These are phyloP conservation scores for Amblyjoppa proteus DNA, from an alignment of 2,888 invertebrate genomes.

Conservation along the genomic window DNA sequence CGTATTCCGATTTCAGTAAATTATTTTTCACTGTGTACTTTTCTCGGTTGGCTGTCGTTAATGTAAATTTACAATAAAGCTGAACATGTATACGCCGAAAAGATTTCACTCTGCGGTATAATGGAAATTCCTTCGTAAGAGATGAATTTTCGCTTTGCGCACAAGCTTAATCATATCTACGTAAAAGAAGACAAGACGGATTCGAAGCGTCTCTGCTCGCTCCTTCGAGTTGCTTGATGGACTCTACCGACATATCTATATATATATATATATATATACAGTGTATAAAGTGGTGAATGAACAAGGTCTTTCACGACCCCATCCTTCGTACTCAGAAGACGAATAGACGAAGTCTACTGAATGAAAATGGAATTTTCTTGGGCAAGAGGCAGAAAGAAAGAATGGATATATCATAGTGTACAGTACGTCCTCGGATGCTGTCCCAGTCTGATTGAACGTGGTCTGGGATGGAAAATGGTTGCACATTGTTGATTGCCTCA, in stretches of 20 bases:
- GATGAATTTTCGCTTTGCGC: background rate
- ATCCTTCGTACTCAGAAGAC: background rate
- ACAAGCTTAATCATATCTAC: background rate
- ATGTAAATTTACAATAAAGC: background rate
- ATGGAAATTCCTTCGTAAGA: background rate
- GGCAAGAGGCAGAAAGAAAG: background rate
- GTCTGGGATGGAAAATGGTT: background rate
- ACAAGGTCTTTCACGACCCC: background rate
- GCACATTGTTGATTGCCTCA: conserved; percentile 32
- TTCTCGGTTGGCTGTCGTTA: too few relatives aligned
- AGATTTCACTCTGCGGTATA: background rate
- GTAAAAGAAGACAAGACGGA: background rate
- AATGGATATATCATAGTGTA: background rate
- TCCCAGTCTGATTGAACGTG: background rate
- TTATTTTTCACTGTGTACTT: too few relatives aligned
- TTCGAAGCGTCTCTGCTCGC: too few relatives aligned
- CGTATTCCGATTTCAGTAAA: too few relatives aligned
- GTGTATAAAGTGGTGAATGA: background rate
- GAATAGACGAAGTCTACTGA: conserved; percentile 5
- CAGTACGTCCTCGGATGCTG: background rate
- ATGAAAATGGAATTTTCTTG: conserved; percentile 12
- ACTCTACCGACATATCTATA: background rate
- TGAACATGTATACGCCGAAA: background rate
- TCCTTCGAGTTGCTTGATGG: background rate
- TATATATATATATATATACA: background rate